Base-by-base conservation (phyloP, 2,797 vertebrate genomes). In the Champsocephalus gunnari region DNA sequence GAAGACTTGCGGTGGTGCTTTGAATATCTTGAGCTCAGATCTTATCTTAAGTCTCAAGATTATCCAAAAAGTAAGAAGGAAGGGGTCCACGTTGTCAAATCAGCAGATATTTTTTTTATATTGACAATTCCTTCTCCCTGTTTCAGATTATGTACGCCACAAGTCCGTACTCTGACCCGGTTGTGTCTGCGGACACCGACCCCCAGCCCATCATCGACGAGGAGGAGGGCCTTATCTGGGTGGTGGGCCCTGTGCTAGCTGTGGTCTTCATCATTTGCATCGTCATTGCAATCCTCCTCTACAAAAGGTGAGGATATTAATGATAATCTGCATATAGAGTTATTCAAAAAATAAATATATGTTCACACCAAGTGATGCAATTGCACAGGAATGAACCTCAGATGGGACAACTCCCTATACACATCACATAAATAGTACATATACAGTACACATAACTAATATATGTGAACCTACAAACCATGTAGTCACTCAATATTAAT, bases 181-280 rank as follows among this genome's bases (percentile, higher is more conserved):
- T 99, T 38, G 96, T 99, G 68, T 99, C 97, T 0, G 97, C 98
- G n/a, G 98, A 99, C 87, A 96, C 96, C 55, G 97, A 99, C 89
- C 98, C 98, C 3, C 98, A 98, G 57, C 98, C 98, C n/a, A 97
- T 99, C 88, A 98, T 98, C 17, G 98, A 99, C 62, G 98, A 99
- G 87, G 98, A 99, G 71, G 98, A 99, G 91, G 98, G 98, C 28
- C 96, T 99, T 49, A 98, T 99, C 86, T 99, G 98, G 98, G 98
- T 99, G 51, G 98, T 99, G 87, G 98, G 98, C 51, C 98, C 98
- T 14, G 98, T 99, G 82, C 96, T 99, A 11, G 98, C 98, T 0
- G 98, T 99, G 1, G 97, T 99, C 88, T 99, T 99, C 94, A 99
- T 99, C 91, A 99, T 99, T 93, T 99, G 98, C 93, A 99, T 99